Base-by-base conservation (phyloP, 2,888 invertebrate genomes). In the Agrotis clavis region DNA sequence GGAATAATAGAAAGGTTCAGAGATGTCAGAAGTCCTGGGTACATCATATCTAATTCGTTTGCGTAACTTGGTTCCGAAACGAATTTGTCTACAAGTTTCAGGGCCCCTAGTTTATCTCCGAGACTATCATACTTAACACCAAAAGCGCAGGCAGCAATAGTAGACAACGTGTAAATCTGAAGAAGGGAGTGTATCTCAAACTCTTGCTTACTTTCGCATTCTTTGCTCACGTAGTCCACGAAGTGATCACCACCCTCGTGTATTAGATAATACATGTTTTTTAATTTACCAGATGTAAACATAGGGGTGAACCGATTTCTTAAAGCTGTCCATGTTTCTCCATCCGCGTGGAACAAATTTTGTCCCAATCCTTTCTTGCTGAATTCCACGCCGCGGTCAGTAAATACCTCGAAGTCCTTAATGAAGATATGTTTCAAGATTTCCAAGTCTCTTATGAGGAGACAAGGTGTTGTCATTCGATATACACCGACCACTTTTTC, bases 201-300 rank as follows among this genome's bases (percentile, higher is more conserved):
- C 66, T 91, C 90, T 13, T 87, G 51, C 5, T 84, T 57, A 5
- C 71, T 53, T 1, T 75, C 45, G 13, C 79, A 75, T 56, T 87
- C 18, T 1, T 65, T 67, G 11, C 79, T 71, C 0, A 92, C 41
- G 56, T 89, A 81, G 0, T 90, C 71, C 1, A 89, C 41, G 48
- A 92, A 91, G 1, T 81, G 77, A 11, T 92, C 87, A 47, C 86
- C 90, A 1, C 88, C 86, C 53, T 91, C 89, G 14, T 74, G 73
- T 50, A 94, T 80, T 53, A 94, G 66, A 78, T 90, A 79, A 25
- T 91, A 84, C 93, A 94, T 94, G 30, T 90, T 91, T 73, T 90
- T 93, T n/a, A 93, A 78, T 83, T 94, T 94, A 2, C 91, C 90
- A 0, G 93, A 86, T 4, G 92, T 92, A 61, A 94, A 94, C 14